These are phyloP conservation scores for Teleiodes luculella DNA, from an alignment of 2,888 invertebrate genomes.

Conservation along the genomic window DNA sequence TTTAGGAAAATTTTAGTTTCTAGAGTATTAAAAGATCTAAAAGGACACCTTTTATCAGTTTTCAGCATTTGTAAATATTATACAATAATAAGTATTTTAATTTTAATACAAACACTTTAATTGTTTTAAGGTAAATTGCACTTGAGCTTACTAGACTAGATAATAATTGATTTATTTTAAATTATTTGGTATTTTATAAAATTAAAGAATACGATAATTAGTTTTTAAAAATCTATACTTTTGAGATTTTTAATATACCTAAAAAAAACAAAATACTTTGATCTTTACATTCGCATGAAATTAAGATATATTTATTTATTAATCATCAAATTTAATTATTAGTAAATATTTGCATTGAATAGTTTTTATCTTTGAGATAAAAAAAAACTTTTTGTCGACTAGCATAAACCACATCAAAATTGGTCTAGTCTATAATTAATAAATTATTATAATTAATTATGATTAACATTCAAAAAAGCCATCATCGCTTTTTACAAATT, in stretches of 20 bases:
- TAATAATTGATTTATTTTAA: constrained; percentile 26
- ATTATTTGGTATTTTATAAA: too few species aligned
- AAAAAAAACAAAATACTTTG: too few species aligned
- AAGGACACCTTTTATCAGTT: too few species aligned
- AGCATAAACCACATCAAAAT: constrained; percentile 27
- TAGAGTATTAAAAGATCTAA: too few species aligned
- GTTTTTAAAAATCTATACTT: too few species aligned
- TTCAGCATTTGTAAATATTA: not conserved
- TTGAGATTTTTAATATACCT: too few species aligned
- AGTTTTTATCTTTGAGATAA: not conserved
- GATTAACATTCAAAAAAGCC: too few species aligned
- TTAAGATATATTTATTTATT: too few species aligned
- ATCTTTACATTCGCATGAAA: too few species aligned
- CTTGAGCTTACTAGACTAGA: constrained; percentile 62
- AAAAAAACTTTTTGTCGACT: constrained; percentile 24
- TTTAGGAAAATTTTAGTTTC: too few species aligned
- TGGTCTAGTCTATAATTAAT: not conserved
- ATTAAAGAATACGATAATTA: too few species aligned
- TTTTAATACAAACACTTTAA: not conserved
- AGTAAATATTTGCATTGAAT: not conserved
- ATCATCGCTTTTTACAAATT: too few species aligned
- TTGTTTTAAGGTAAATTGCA: constrained; percentile 21
- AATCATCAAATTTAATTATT: not conserved
- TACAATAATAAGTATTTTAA: not conserved
- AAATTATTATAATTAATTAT: not conserved